Percentiles rank a stretch among this genome's conserved stretches.
phyloP scores from a whole-genome alignment of 2,797 vertebrate genomes.

The Anas acuta region DNA sequence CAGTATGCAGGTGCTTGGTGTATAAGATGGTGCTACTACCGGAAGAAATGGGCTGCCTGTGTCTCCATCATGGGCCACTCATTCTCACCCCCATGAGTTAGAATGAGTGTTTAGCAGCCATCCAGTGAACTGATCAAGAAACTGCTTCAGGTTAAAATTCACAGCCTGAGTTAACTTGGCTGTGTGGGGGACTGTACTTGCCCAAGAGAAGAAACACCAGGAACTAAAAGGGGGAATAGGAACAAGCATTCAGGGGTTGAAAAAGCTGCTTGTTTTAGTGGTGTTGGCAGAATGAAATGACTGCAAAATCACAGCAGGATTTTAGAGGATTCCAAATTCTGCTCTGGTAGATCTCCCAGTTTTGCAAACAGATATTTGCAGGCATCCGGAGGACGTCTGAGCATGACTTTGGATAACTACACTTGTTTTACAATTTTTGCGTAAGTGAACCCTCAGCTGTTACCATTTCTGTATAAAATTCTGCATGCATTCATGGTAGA shows the following conservation, averaged over 20 bases:
- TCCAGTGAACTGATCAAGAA: not conserved
- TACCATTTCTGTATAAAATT: not conserved
- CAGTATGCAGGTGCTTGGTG: not conserved
- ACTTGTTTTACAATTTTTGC: not conserved
- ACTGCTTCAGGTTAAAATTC: not conserved
- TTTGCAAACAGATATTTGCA: not conserved
- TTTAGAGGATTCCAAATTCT: not conserved
- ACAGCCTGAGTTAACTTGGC: not conserved
- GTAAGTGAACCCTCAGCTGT: not conserved
- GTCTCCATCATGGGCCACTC: not conserved
- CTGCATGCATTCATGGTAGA: not conserved
- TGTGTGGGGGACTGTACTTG: not conserved
- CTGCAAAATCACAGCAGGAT: not conserved
- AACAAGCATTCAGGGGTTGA: not conserved
- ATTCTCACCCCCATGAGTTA: not conserved
- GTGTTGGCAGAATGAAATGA: not conserved
- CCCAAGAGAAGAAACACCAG: not conserved
- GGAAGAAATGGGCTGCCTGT: not conserved
- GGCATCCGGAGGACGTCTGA: not conserved
- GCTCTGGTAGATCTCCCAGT: not conserved
- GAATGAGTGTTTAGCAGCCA: not conserved
- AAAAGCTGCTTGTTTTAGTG: not conserved
- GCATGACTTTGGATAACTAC: not conserved
- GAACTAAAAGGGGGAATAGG: not conserved
- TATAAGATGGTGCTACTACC: not conserved